Conservation (phyloP, 2,797 vertebrate genomes). For the Acrocephalus scirpaceus region DNA sequence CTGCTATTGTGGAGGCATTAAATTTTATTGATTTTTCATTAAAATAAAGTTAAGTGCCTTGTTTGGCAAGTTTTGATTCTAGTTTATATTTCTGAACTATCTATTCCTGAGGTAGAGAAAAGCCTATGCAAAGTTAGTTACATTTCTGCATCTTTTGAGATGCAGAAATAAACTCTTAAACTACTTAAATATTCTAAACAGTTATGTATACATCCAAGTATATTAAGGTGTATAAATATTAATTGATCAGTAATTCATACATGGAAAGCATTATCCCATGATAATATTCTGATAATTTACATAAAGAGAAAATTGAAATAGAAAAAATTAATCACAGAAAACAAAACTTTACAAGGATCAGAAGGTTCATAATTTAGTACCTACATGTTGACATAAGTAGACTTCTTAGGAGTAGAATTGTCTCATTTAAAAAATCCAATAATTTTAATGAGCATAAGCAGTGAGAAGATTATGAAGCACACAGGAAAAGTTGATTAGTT, state of each 20-base stretch:
- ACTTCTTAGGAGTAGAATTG: too few relatives aligned
- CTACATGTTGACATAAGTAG: neutral
- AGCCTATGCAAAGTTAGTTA: neutral
- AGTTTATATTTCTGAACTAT: neutral
- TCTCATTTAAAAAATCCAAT: neutral
- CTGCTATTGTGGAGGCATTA: neutral
- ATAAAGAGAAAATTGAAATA: neutral
- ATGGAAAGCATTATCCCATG: neutral
- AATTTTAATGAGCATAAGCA: neutral
- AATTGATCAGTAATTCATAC: neutral
- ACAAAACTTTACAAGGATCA: neutral
- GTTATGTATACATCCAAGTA: neutral
- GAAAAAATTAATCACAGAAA: neutral
- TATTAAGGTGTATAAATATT: neutral
- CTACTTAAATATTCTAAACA: neutral
- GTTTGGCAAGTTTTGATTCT: neutral
- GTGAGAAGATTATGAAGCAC: neutral
- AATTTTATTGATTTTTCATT: neutral
- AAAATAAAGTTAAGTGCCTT: neutral
- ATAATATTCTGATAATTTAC: neutral
- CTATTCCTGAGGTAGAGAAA: neutral
- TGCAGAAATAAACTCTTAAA: neutral
- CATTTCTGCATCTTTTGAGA: neutral
- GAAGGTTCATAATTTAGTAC: neutral
- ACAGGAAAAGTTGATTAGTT: neutral